Evolutionary conservation across 2,888 invertebrate species (phyloP).

Genomic region (Ectobius pallidus): DNA sequence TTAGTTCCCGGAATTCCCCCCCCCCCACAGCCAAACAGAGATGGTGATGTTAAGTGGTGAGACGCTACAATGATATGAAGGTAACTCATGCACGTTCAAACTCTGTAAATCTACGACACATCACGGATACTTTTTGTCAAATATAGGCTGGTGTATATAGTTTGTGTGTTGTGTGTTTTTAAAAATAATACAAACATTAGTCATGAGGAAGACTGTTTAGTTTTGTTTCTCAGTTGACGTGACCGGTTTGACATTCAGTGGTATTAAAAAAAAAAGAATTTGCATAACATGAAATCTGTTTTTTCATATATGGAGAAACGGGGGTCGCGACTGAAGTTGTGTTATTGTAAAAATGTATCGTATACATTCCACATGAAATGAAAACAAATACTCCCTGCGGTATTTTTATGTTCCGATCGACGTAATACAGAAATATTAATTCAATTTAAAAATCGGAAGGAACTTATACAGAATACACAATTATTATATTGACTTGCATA

Average conservation of each 20-base stretch:
- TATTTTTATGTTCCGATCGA: constrained; percentile 16
- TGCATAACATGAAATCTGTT: constrained; percentile 27
- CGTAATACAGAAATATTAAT: constrained; percentile 20
- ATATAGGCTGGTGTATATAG: no score
- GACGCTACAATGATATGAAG: background rate
- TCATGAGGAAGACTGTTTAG: background rate
- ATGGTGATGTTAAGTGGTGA: constrained; percentile 3
- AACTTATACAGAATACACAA: constrained; percentile 20
- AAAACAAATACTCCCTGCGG: constrained; percentile 17
- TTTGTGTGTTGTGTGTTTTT: background rate
- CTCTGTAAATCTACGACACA: background rate
- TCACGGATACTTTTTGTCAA: constrained; percentile 7
- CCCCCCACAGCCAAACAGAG: background rate
- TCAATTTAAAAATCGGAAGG: constrained; percentile 6
- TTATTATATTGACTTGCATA: constrained; percentile 21
- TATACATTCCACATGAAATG: constrained; percentile 26
- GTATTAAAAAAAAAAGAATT: constrained; percentile 10
- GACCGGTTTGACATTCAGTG: constrained; percentile 21
- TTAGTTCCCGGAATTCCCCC: background rate
- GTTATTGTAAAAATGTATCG: constrained; percentile 30
- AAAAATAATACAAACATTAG: background rate
- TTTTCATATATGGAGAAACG: constrained; percentile 21
- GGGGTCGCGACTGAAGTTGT: constrained; percentile 4
- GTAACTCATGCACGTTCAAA: background rate
- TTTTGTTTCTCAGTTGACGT: constrained; percentile 13